A percentile compares a stretch with the other conserved stretches of the same genome.
phyloP scores from a whole-genome alignment of 1,140 invertebrate species.

The Pachypeltis micranthus region DNA sequence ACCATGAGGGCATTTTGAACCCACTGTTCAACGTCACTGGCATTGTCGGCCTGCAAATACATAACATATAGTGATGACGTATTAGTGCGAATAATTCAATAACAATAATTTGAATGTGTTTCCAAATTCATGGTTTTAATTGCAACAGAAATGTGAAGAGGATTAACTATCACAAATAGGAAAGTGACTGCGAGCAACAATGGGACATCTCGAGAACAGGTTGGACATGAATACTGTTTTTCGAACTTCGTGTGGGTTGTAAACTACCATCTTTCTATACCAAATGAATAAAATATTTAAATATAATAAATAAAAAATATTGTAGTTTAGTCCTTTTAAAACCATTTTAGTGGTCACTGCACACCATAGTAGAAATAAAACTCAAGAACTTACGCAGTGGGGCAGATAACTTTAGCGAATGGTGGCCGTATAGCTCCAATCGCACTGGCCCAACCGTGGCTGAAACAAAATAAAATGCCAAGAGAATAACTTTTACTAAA shows the following conservation, averaged over 20 bases:
- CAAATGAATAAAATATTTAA: too few relatives aligned
- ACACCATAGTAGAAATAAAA: background rate
- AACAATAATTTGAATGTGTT: too few relatives aligned
- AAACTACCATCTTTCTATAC: too few relatives aligned
- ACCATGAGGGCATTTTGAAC: slow-evolving; percentile 92
- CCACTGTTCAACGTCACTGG: slow-evolving; percentile 88
- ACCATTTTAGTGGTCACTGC: too few relatives aligned
- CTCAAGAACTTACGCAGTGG: slow-evolving; percentile 61
- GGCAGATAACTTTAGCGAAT: slow-evolving; percentile 86
- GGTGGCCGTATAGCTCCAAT: slow-evolving; percentile 65
- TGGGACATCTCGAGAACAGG: too few relatives aligned
- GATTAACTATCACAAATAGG: slow-evolving; percentile 11
- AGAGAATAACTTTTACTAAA: slow-evolving; percentile 18
- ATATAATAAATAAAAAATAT: too few relatives aligned
- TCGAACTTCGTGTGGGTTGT: too few relatives aligned
- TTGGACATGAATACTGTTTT: too few relatives aligned
- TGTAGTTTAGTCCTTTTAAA: too few relatives aligned
- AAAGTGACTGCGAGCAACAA: too few relatives aligned
- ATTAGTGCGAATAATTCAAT: too few relatives aligned
- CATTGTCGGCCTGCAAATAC: slow-evolving; percentile 57
- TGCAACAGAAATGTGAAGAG: background rate
- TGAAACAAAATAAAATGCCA: slow-evolving; percentile 37
- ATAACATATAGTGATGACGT: slow-evolving; percentile 16
- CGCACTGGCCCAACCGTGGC: slow-evolving; percentile 84
- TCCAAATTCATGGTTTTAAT: slow-evolving; percentile 10